A percentile compares a stretch with the other conserved stretches of the same genome.
Evolutionary conservation across 2,888 invertebrate genomes (phyloP).

Genomic region (Leptopilina myrica): DNA sequence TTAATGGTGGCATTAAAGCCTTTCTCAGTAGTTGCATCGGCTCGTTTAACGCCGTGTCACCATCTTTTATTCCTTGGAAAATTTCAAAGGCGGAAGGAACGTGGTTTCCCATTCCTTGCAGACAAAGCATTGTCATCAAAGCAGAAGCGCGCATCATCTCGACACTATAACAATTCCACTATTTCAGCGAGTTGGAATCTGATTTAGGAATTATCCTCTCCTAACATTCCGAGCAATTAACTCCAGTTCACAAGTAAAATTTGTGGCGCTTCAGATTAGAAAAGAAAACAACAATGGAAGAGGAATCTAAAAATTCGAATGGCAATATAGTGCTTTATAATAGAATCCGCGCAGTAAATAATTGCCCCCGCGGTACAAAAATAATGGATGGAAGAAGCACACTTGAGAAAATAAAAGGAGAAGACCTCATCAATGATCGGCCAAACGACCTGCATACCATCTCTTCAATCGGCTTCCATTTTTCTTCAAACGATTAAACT

Average conservation of each 20-base stretch:
- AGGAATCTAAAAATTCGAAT: constrained; percentile 8
- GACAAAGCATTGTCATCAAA: constrained; percentile 15
- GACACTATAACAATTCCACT: constrained; percentile 19
- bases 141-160: constrained; percentile 26
- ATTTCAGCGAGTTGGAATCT: not conserved
- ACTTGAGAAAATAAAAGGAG: not conserved
- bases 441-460: constrained; percentile 7
- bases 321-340: not conserved
- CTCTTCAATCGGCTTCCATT: not conserved
- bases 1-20: constrained; percentile 34
- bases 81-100: constrained; percentile 36
- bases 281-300: not conserved
- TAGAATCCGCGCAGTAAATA: not conserved
- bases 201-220: not conserved
- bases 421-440: constrained; percentile 4
- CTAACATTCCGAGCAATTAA: constrained; percentile 19
- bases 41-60: constrained; percentile 36
- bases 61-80: constrained; percentile 40
- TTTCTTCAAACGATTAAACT: constrained; percentile 1
- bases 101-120: constrained; percentile 29
- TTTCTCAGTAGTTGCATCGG: constrained; percentile 36
- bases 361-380: not conserved
- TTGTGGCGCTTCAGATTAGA: constrained; percentile 2
- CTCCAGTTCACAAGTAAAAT: not conserved
- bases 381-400: not conserved